Percentiles rank a stretch among this genome's conserved stretches.
Evolutionary conservation across 2,888 invertebrate genomes (phyloP).

Genomic region (Deroplatys truncata): DNA sequence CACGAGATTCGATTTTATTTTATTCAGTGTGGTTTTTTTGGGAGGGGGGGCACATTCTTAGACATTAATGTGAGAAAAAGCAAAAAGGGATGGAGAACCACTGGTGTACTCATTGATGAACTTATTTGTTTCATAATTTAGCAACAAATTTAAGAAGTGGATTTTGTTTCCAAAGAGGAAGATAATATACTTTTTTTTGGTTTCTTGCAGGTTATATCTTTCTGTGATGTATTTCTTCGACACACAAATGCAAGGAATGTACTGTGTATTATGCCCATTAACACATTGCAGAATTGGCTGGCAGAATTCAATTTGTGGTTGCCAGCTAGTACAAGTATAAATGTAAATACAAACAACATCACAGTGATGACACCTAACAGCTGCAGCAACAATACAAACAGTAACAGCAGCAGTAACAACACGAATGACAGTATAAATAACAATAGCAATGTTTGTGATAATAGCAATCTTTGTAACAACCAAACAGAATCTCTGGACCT

Average conservation of each 20-base stretch:
- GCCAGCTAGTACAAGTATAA: constrained; percentile 48
- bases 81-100: no score
- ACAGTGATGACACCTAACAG: neutral
- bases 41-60: no score
- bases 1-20: no score
- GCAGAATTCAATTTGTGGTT: constrained; percentile 98
- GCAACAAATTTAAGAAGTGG: no score
- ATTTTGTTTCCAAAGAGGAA: neutral
- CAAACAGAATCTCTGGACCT: neutral
- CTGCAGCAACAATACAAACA: neutral
- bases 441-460: neutral
- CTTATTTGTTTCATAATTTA: no score
- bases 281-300: constrained; percentile 96
- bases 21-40: no score
- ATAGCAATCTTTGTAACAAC: neutral
- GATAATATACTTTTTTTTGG: neutral
- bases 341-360: neutral
- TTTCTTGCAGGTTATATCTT: constrained; percentile 69
- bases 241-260: constrained; percentile 86
- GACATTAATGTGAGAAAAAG: no score
- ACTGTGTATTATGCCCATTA: constrained; percentile 96
- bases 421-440: neutral
- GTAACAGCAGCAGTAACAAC: neutral
- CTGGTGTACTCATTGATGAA: no score
- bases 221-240: constrained; percentile 91